Conservation (phyloP, 2,888 invertebrate genomes). For the Papilio protenor region DNA sequence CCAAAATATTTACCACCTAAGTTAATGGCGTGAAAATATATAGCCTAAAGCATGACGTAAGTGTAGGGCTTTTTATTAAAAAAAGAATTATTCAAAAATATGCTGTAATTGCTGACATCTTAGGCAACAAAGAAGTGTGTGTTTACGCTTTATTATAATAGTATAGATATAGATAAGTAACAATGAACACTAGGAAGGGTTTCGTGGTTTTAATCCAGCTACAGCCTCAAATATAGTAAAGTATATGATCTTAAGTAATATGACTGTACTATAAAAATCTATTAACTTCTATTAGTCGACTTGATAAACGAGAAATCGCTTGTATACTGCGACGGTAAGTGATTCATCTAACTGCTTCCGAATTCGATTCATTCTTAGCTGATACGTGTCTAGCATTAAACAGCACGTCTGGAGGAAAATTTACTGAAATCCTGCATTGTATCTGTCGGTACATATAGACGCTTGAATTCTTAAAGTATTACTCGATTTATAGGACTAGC, state of each 20-base stretch:
- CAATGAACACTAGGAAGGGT: too few relatives aligned
- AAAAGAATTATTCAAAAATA: too few relatives aligned
- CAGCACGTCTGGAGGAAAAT: slow-evolving; percentile 9
- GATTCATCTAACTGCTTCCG: slow-evolving; percentile 25
- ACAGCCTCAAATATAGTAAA: neutral
- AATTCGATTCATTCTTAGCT: slow-evolving; percentile 14
- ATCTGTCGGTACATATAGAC: neutral
- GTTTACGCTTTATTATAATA: too few relatives aligned
- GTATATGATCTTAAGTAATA: neutral
- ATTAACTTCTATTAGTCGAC: slow-evolving; percentile 4
- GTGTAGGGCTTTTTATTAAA: too few relatives aligned
- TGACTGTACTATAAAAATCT: neutral
- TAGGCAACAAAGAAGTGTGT: too few relatives aligned
- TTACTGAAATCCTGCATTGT: neutral
- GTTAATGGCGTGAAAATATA: too few relatives aligned
- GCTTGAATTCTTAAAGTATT: neutral
- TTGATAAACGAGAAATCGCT: slow-evolving; percentile 2
- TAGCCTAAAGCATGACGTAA: too few relatives aligned
- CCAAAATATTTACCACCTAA: too few relatives aligned
- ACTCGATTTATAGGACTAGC: too few relatives aligned
- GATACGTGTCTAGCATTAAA: slow-evolving; percentile 16
- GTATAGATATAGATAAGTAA: too few relatives aligned
- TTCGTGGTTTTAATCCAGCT: too few relatives aligned
- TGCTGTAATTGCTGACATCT: too few relatives aligned
- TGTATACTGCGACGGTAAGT: slow-evolving; percentile 13